Evolutionary conservation across 2,113 vertebrate genomes (phyloP), one percentile per base, ranked within the genome.

Genomic region (Cynocephalus volans): DNA sequence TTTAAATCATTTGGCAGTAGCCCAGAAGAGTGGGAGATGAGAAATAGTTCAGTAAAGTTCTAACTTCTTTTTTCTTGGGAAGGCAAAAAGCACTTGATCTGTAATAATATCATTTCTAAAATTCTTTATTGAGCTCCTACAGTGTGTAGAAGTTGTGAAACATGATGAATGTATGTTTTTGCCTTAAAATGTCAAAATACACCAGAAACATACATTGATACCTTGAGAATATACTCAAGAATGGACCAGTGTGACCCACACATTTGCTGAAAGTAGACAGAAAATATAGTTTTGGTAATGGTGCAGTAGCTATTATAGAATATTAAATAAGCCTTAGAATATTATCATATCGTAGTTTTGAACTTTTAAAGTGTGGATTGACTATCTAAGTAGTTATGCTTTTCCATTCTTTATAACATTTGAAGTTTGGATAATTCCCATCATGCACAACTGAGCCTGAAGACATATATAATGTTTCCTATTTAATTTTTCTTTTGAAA

Each of bases 401-500:
- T 96, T 96, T 84, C 50, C 17, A 33, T 15, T 58, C 12, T 89
- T 19, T 88, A n/a, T 88, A 87, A 73, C 24, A 93, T 96, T 73
- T 86, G 36, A 95, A 88, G 21, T 73, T 73, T 91, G 28, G 18
- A 13, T 97, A 65, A 93, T 79, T 79, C 62, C 69, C 24, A 21
- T 18, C 41, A 58, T 79, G 21, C 6, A 48, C 33, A 48, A 64
- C 67, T 48, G 79, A 41, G 23, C 24, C 56, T 69, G 31, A 89
- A 93, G n/a, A 84, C 50, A 33, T 62, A 70, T 18, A n/a, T 77
- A 90, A n/a, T 58, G 0, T 89, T 93, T 80, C 70, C 69, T 87
- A 33, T 52, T 93, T 94, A 36, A 15, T 85, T 82, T 97, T 79
- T 87, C 41, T 95, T 90, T 77, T 70, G 33, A 96, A 93, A 90